Conservation (phyloP, 2,888 invertebrate species). For the Ligdia adustata region DNA sequence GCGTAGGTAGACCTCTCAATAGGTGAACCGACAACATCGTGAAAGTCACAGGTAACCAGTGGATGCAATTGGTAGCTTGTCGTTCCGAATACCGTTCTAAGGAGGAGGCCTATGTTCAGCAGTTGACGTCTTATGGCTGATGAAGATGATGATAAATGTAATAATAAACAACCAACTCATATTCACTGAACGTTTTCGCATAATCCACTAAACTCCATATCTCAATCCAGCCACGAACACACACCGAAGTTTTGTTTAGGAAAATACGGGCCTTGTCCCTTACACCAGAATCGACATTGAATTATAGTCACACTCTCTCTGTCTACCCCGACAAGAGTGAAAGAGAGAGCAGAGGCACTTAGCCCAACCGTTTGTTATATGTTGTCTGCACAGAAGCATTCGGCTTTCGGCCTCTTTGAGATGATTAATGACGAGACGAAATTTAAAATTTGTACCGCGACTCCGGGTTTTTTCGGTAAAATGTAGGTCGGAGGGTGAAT, state of each 20-base stretch:
- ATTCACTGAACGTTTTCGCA: constrained; percentile 16
- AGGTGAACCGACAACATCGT: too few relatives aligned
- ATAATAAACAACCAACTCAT: too few relatives aligned
- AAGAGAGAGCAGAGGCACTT: constrained; percentile 49
- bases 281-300: constrained; percentile 64
- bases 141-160: too few relatives aligned
- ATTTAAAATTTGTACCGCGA: constrained; percentile 58
- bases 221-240: constrained; percentile 33
- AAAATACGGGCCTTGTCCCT: constrained; percentile 59
- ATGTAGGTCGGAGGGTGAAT: constrained; percentile 27
- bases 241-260: constrained; percentile 55
- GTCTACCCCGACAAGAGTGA: constrained; percentile 34
- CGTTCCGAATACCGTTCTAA: too few relatives aligned
- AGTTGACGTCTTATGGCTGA: too few relatives aligned
- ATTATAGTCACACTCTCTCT: constrained; percentile 53
- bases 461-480: constrained; percentile 30
- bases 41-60: too few relatives aligned
- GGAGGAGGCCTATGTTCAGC: too few relatives aligned
- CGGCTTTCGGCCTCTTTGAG: constrained; percentile 56
- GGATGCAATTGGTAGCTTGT: too few relatives aligned
- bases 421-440: constrained; percentile 65
- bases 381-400: constrained; percentile 61
- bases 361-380: constrained; percentile 62
- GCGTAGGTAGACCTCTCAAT: too few relatives aligned
- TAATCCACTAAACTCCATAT: constrained; percentile 31